phyloP scores from a whole-genome alignment of 92 coral and sea anemone species.

The Galaxea fascicularis region DNA sequence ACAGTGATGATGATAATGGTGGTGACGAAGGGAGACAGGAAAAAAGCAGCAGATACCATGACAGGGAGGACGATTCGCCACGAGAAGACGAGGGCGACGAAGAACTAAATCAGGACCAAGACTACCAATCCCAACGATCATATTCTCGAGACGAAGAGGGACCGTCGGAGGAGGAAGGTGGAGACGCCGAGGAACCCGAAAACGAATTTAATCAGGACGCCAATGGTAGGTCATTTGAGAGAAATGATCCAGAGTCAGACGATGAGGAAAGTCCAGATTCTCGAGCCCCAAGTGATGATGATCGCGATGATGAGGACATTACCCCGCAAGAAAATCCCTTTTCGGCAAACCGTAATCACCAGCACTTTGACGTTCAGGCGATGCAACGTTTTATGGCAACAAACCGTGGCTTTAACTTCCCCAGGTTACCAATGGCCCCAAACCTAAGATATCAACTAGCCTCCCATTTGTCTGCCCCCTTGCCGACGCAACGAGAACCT shows the following conservation, averaged over 20 bases:
- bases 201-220: conserved; percentile 6
- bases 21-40: conserved; percentile 29
- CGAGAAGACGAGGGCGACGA: conserved; percentile 61
- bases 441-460: conserved; percentile 46
- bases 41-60: conserved; percentile 46
- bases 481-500: conserved; percentile 32
- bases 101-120: conserved; percentile 46
- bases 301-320: background rate
- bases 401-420: background rate
- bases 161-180: conserved; percentile 33
- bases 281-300: conserved; percentile 16
- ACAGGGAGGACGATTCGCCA: conserved; percentile 33
- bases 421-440: background rate
- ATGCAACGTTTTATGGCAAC: conserved; percentile 9
- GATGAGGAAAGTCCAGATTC: conserved; percentile 23
- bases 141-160: conserved; percentile 58
- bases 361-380: background rate
- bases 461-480: conserved; percentile 50
- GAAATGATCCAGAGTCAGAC: conserved; percentile 33
- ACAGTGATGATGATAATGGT: conserved; percentile 36
- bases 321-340: background rate
- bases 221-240: background rate
- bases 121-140: conserved; percentile 33
- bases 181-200: conserved; percentile 48
- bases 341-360: background rate